Evolutionary conservation across 2,888 invertebrate genomes (phyloP), one percentile per base, ranked within the genome.

Genomic region (Caenorhabditis sulstoni): DNA sequence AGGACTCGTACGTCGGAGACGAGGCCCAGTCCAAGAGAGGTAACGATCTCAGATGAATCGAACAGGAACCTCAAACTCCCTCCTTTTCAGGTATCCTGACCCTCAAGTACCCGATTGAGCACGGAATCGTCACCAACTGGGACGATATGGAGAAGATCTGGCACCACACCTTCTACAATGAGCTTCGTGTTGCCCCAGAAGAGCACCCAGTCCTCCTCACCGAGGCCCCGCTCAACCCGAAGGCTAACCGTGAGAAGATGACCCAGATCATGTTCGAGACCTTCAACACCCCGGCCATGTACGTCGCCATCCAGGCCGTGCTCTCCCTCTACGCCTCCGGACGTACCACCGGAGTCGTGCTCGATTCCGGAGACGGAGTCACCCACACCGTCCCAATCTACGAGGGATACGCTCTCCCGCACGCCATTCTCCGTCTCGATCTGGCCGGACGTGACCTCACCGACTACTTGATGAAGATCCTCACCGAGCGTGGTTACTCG

Each of bases 61-160:
- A n/a, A 29, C 29, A 3, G 29, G 29, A 29, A 47, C 29, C n/a
- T n/a, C 9, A n/a, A 29, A 29, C 29, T 29, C 4, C 29, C 29
- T 29, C 29, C 29, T 92, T n/a, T 79, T 44, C 52, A 79, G 79
- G 81, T 81, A 95, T 96, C 93, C 94, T 96, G 88, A 96, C 95
- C 83, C 93, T 96, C 91, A 96, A 96, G 91, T 96, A 96, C 92
- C 96, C 96, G 90, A 95, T 96, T 91, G 96, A 96, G 92, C 96
- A 96, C 92, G 96, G 96, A 90, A 96, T 96, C 92, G 95, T 96
- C 91, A 96, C 96, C 92, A 96, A 96, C 93, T 96, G 96, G 96
- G 96, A 96, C 90, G 96, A 96, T 91, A 96, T 97, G 96, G 96
- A 96, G 92, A 96, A 96, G 92, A 96, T 97, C 93, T 97, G 96